Evolutionary conservation across 2,888 invertebrate species (phyloP).

Genomic region (Apotomis turbidana): DNA sequence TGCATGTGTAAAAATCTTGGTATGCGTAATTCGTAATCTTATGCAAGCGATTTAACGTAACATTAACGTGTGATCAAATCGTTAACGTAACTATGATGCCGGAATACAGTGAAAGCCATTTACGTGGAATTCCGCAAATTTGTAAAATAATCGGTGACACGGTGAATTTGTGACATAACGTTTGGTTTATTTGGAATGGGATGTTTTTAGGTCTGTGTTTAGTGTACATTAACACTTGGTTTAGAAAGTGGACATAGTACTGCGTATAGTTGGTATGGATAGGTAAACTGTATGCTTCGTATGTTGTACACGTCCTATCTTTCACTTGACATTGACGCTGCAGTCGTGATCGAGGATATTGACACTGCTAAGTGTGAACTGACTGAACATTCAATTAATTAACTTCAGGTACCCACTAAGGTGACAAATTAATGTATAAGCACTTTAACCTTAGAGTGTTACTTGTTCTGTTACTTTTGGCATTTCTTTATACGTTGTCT

Average conservation of each 20-base stretch:
- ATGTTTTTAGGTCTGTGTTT: conserved; percentile 21
- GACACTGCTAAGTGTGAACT: conserved; percentile 52
- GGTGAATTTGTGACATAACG: conserved; percentile 14
- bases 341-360: conserved; percentile 69
- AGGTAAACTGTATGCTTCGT: conserved; percentile 53
- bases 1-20: conserved; percentile 47
- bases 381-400: conserved; percentile 12
- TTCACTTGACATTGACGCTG: conserved; percentile 79
- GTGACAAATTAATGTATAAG: not conserved
- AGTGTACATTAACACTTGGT: conserved; percentile 36
- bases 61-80: conserved; percentile 35
- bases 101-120: conserved; percentile 72
- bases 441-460: not conserved
- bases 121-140: conserved; percentile 47
- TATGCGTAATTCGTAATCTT: conserved; percentile 61
- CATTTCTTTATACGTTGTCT: too few relatives aligned
- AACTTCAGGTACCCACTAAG: not conserved
- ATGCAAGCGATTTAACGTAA: conserved; percentile 67
- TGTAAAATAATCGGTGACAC: conserved; percentile 13
- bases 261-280: conserved; percentile 44
- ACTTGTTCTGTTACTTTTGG: too few relatives aligned
- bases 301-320: conserved; percentile 61
- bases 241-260: conserved; percentile 49
- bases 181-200: conserved; percentile 2
- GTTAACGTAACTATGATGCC: conserved; percentile 71